phyloP scores from a whole-genome alignment of 1,140 invertebrate species.

The Myzus persicae region DNA sequence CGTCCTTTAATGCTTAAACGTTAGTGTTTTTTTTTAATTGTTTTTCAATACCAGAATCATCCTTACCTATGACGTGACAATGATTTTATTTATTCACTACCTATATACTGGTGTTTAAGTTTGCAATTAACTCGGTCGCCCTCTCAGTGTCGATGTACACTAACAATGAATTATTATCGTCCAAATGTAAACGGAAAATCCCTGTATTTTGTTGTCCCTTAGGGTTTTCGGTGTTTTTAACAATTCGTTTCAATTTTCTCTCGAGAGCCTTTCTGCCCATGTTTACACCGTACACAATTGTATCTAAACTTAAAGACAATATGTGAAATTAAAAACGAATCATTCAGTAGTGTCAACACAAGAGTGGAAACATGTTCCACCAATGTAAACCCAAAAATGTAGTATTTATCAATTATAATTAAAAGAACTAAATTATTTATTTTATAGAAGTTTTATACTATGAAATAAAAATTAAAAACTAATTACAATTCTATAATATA shows the following conservation, averaged over 20 bases:
- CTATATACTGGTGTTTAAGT: background rate
- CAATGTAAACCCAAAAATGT: background rate
- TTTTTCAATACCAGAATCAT: background rate
- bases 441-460: background rate
- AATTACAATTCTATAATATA: background rate
- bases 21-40: background rate
- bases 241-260: slow-evolving; percentile 46
- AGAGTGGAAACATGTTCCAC: background rate
- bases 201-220: background rate
- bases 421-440: background rate
- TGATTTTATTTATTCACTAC: slow-evolving; percentile 40
- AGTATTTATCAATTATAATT: slow-evolving; percentile 1
- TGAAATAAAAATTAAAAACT: background rate
- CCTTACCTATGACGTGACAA: background rate
- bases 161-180: slow-evolving; percentile 53
- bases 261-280: background rate
- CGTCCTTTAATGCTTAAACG: background rate
- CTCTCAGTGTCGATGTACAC: background rate
- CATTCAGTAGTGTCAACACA: background rate
- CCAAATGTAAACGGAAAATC: background rate
- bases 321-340: slow-evolving; percentile 5
- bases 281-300: background rate
- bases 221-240: background rate
- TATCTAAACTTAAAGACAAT: background rate
- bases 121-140: slow-evolving; percentile 26